Percentiles rank a stretch among this genome's conserved stretches.
Evolutionary conservation across 53 echinoderm and acorn worm species (phyloP).

Genomic region (Glandiceps talaboti): DNA sequence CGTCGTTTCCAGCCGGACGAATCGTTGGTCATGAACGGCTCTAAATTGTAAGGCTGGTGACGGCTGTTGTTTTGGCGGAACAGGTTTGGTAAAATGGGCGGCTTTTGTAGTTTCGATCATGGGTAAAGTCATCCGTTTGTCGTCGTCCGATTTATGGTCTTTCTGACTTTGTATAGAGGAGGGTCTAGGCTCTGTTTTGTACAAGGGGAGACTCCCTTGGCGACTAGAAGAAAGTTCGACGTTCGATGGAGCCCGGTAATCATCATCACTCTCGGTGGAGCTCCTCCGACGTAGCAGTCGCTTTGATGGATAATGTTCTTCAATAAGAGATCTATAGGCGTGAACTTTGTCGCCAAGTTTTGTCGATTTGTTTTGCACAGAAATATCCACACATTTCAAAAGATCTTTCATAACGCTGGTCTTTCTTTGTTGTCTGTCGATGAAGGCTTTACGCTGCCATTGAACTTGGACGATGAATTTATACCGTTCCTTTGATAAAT

Average conservation of each 20-base stretch:
- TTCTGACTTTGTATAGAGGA: background rate
- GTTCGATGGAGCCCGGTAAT: slow-evolving; percentile 21
- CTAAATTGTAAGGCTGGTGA: slow-evolving; percentile 68
- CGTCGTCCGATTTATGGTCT: background rate
- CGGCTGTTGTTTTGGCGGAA: background rate
- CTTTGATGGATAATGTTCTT: slow-evolving; percentile 25
- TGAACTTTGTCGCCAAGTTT: slow-evolving; percentile 37
- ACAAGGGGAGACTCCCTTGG: background rate
- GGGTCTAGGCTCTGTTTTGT: slow-evolving; percentile 4
- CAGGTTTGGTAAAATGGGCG: background rate
- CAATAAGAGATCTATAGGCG: slow-evolving; percentile 36
- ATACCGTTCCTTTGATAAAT: slow-evolving; percentile 87
- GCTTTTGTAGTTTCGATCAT: background rate
- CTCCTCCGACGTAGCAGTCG: slow-evolving; percentile 2
- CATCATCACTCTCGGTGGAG: background rate
- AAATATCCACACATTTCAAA: slow-evolving; percentile 37
- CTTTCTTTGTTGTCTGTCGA: slow-evolving; percentile 80
- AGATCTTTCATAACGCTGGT: slow-evolving; percentile 88
- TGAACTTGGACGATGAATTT: slow-evolving; percentile 94
- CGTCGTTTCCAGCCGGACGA: slow-evolving; percentile 42
- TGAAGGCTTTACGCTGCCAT: slow-evolving; percentile 90
- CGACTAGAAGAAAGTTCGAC: background rate
- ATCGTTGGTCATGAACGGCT: slow-evolving; percentile 60
- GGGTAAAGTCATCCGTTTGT: background rate
- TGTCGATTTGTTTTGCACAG: slow-evolving; percentile 19